phyloP scores from a whole-genome alignment of 2,797 vertebrate species.

The Eleutherodactylus coqui region DNA sequence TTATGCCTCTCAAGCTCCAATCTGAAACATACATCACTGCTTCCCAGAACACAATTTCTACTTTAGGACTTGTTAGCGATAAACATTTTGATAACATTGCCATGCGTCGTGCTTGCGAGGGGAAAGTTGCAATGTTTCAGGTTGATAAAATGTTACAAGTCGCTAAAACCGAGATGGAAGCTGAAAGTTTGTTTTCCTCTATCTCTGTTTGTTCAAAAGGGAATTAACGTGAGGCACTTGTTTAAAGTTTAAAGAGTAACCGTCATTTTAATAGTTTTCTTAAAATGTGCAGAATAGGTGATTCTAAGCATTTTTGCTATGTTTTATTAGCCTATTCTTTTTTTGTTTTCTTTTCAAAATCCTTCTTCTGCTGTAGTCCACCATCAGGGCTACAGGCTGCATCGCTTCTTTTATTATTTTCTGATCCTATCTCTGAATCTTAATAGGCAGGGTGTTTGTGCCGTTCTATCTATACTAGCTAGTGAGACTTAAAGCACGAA shows the following conservation, averaged over 20 bases:
- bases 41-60: constrained; percentile 18
- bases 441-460: too few relatives aligned
- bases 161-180: neutral
- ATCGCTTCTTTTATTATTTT: too few relatives aligned
- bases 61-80: constrained; percentile 9
- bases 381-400: too few relatives aligned
- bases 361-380: too few relatives aligned
- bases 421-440: too few relatives aligned
- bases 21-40: constrained; percentile 67
- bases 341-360: too few relatives aligned
- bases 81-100: constrained; percentile 23
- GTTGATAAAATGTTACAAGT: neutral
- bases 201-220: neutral
- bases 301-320: too few relatives aligned
- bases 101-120: neutral
- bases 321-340: too few relatives aligned
- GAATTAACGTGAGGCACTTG: neutral
- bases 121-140: neutral
- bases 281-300: too few relatives aligned
- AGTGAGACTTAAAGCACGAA: too few relatives aligned
- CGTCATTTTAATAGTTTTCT: too few relatives aligned
- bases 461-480: too few relatives aligned
- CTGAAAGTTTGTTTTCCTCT: neutral
- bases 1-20: constrained; percentile 75
- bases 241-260: neutral